Percentiles rank a stretch among this genome's conserved stretches.
These are phyloP conservation scores for Balearica regulorum DNA, from an alignment of 2,797 vertebrate genomes.

Conservation along the genomic window DNA sequence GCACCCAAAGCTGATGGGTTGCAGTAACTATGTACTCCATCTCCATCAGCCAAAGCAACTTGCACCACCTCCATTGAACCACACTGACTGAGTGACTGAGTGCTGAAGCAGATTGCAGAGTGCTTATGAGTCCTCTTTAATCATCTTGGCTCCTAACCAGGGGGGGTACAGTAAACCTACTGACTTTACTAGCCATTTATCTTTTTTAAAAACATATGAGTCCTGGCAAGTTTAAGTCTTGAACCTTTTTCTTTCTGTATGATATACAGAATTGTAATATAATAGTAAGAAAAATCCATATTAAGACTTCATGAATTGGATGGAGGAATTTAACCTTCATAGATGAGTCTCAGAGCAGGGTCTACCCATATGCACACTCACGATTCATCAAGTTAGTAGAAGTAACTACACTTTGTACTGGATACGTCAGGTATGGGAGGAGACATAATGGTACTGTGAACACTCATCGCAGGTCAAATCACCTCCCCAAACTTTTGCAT, in stretches of 20 bases:
- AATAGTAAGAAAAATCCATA: not conserved
- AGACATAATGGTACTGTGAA: not conserved
- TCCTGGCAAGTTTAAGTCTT: not conserved
- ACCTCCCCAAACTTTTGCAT: not conserved
- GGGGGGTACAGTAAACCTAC: not conserved
- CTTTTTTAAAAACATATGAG: not conserved
- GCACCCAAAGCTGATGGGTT: not conserved
- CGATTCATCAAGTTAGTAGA: not conserved
- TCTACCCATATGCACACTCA: not conserved
- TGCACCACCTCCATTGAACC: not conserved
- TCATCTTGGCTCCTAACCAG: not conserved
- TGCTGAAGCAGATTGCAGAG: not conserved
- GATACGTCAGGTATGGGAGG: not conserved
- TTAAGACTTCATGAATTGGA: not conserved
- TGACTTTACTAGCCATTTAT: not conserved
- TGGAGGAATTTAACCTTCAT: not conserved
- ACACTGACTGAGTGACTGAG: rapidly evolving
- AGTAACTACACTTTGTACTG: not conserved
- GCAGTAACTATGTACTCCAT: not conserved
- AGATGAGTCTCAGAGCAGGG: not conserved
- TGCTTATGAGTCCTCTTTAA: not conserved
- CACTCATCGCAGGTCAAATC: not conserved
- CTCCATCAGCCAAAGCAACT: not conserved
- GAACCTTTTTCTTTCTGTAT: not conserved
- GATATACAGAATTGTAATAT: not conserved